Conservation (phyloP, 2,113 vertebrate species). For the Propithecus coquereli region DNA sequence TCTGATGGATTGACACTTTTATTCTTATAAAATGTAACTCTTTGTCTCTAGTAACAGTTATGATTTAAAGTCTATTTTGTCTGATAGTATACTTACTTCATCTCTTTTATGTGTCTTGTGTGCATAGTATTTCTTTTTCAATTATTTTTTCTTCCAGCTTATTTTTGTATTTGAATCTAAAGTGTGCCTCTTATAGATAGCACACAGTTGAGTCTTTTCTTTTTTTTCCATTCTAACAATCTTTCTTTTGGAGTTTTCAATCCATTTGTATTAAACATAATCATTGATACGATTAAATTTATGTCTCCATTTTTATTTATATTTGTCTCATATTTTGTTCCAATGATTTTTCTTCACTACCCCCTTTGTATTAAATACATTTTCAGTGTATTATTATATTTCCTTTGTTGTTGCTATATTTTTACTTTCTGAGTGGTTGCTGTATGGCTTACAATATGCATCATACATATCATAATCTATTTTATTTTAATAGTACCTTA, state of each 20-base stretch:
- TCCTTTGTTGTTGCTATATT: background rate
- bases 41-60: background rate
- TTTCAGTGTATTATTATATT: background rate
- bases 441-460: background rate
- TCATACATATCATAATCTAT: background rate
- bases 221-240: background rate
- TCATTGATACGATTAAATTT: background rate
- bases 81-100: background rate
- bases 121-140: background rate
- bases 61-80: background rate
- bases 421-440: background rate
- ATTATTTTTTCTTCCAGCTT: background rate
- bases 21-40: background rate
- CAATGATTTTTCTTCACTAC: background rate
- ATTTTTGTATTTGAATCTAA: conserved; percentile 22
- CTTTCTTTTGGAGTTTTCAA: background rate
- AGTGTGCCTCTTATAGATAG: background rate
- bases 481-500: background rate
- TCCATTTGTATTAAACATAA: background rate
- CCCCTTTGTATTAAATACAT: background rate
- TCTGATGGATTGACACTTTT: background rate
- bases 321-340: background rate
- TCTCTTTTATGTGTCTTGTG: background rate
- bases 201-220: background rate
- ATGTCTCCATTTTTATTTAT: conserved; percentile 23